Evolutionary conservation across 2,113 vertebrate species (phyloP).

Genomic region (Burhinus oedicnemus): DNA sequence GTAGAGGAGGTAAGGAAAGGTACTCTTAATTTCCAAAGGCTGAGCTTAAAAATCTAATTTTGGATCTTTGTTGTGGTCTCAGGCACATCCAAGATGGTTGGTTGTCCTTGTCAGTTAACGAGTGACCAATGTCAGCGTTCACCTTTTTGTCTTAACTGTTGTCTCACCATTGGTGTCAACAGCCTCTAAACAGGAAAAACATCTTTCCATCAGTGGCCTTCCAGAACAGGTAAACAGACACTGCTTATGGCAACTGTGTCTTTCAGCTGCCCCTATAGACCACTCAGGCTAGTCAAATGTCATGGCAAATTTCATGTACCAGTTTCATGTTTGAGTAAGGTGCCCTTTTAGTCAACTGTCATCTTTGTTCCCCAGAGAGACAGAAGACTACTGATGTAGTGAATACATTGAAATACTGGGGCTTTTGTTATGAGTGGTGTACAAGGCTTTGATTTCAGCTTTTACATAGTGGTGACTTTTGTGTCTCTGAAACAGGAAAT

Average conservation of each 20-base stretch:
- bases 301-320: neutral
- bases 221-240: neutral
- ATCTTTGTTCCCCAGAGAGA: neutral
- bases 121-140: fast-evolving
- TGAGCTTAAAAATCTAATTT: neutral
- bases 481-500: neutral
- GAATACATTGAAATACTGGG: neutral
- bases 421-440: neutral
- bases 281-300: neutral
- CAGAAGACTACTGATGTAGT: neutral
- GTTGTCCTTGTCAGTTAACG: neutral
- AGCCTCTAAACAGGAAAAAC: neutral
- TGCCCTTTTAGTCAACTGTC: neutral
- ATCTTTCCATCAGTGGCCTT: neutral
- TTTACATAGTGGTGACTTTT: neutral
- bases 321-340: neutral
- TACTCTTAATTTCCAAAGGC: neutral
- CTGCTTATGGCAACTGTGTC: neutral
- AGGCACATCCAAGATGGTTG: neutral
- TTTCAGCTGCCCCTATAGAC: neutral
- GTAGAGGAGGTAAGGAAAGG: neutral
- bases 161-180: neutral
- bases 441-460: neutral
- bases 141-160: neutral
- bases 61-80: neutral